Evolutionary conservation across 2,888 invertebrate genomes (phyloP).

Genomic region (Diarsia dahlii): DNA sequence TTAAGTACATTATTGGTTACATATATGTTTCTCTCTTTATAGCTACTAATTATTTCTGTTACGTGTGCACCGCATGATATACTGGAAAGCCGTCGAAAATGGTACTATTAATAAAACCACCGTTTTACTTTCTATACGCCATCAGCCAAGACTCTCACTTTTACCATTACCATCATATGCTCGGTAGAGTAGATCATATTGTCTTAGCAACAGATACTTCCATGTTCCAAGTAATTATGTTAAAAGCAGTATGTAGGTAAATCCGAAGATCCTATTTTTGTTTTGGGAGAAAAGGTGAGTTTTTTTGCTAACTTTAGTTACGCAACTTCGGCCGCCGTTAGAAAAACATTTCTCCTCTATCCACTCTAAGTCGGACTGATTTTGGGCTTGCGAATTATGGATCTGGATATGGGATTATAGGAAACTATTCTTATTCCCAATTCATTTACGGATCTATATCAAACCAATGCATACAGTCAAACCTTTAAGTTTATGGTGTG

Average conservation of each 20-base stretch:
- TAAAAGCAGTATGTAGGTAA: constrained; percentile 6
- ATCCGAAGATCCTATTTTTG: not conserved
- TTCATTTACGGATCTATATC: not conserved
- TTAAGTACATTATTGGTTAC: constrained; percentile 19
- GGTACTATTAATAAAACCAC: constrained; percentile 38
- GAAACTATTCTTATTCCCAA: not conserved
- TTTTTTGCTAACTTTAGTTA: constrained; percentile 7
- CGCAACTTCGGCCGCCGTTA: constrained; percentile 10
- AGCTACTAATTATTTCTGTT: constrained; percentile 31
- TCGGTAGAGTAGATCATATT: constrained; percentile 2
- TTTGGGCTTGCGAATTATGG: not conserved
- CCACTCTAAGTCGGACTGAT: not conserved
- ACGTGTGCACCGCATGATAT: constrained; percentile 12
- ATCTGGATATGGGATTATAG: not conserved
- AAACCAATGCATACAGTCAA: not conserved
- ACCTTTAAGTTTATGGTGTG: not conserved
- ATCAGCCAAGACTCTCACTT: constrained; percentile 36
- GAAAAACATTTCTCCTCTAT: constrained; percentile 4
- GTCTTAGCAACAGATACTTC: constrained; percentile 8
- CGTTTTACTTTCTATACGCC: constrained; percentile 54
- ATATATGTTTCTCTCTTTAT: constrained; percentile 29
- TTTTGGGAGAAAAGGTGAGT: constrained; percentile 7
- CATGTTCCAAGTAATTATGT: constrained; percentile 22
- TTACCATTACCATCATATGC: constrained; percentile 15
- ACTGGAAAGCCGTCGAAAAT: constrained; percentile 53